Conservation (phyloP, 2,888 invertebrate species). For the Neoscelio sp. region DNA sequence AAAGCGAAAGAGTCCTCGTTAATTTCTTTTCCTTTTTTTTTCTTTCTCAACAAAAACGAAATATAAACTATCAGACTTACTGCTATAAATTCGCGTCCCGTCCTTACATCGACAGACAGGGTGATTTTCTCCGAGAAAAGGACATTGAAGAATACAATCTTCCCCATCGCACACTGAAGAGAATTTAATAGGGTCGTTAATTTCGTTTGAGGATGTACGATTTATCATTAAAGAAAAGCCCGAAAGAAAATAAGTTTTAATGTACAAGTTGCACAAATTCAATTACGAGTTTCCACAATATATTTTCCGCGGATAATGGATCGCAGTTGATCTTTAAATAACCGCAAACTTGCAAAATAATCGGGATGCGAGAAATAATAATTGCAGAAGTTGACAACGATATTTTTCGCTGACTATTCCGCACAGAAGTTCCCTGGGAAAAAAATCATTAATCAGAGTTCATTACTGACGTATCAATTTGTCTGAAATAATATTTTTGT, state of each 20-base stretch:
- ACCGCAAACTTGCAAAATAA: constrained; percentile 14
- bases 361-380: constrained; percentile 7
- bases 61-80: constrained; percentile 78
- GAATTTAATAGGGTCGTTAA: constrained; percentile 62
- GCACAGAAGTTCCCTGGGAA: constrained; percentile 1
- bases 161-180: constrained; percentile 82
- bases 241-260: constrained; percentile 50
- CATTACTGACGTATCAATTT: no score
- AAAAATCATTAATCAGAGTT: constrained; percentile 12
- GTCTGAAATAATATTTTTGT: no score
- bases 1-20: constrained; percentile 30
- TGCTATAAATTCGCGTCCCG: constrained; percentile 80
- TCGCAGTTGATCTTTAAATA: constrained; percentile 56
- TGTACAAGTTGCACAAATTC: constrained; percentile 53
- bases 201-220: constrained; percentile 52
- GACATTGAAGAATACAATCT: constrained; percentile 83
- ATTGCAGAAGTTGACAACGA: constrained; percentile 10
- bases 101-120: constrained; percentile 83
- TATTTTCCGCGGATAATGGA: constrained; percentile 40
- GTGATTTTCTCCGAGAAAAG: constrained; percentile 81
- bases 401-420: constrained; percentile 24
- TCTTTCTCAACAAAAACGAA: constrained; percentile 53
- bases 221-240: constrained; percentile 55
- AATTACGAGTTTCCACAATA: constrained; percentile 33
- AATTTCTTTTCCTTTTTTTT: constrained; percentile 36